Percentiles rank a stretch among this genome's conserved stretches.
Evolutionary conservation across 2,888 invertebrate genomes (phyloP).

Genomic region (Cyaniris semiargus): DNA sequence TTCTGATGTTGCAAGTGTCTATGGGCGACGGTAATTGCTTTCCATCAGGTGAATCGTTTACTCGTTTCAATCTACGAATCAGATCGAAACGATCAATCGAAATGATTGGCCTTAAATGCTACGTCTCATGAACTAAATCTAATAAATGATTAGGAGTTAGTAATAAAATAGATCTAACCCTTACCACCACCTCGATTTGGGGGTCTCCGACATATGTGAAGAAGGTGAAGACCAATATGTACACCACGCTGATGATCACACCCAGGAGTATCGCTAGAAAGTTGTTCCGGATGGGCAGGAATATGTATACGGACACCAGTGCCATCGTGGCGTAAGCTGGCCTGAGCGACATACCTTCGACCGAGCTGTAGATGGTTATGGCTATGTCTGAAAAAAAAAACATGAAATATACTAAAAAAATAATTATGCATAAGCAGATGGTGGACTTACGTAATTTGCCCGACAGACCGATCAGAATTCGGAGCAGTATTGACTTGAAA

Average conservation of each 20-base stretch:
- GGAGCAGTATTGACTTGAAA: too few relatives aligned
- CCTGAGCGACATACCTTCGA: slow-evolving; percentile 76
- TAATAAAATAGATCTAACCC: slow-evolving; percentile 40
- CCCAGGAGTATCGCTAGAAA: slow-evolving; percentile 86
- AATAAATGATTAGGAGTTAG: background rate
- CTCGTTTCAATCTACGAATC: too few relatives aligned
- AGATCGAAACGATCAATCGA: too few relatives aligned
- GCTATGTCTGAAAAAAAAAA: slow-evolving; percentile 78
- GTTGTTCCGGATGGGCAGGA: slow-evolving; percentile 89
- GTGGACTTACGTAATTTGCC: too few relatives aligned
- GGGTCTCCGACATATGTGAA: slow-evolving; percentile 61
- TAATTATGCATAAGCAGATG: too few relatives aligned
- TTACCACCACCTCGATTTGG: slow-evolving; percentile 62
- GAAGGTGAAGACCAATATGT: slow-evolving; percentile 76
- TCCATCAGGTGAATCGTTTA: too few relatives aligned
- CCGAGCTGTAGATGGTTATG: slow-evolving; percentile 83
- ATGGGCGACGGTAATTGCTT: too few relatives aligned
- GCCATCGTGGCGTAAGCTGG: slow-evolving; percentile 87
- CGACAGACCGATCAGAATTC: too few relatives aligned
- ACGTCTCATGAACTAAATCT: background rate
- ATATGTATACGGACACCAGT: slow-evolving; percentile 89
- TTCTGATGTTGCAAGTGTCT: too few relatives aligned
- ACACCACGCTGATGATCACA: slow-evolving; percentile 82
- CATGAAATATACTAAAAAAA: too few relatives aligned
- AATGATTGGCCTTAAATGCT: too few relatives aligned